phyloP scores from a whole-genome alignment of 2,113 vertebrate genomes.

The Ornithorhynchus anatinus region DNA sequence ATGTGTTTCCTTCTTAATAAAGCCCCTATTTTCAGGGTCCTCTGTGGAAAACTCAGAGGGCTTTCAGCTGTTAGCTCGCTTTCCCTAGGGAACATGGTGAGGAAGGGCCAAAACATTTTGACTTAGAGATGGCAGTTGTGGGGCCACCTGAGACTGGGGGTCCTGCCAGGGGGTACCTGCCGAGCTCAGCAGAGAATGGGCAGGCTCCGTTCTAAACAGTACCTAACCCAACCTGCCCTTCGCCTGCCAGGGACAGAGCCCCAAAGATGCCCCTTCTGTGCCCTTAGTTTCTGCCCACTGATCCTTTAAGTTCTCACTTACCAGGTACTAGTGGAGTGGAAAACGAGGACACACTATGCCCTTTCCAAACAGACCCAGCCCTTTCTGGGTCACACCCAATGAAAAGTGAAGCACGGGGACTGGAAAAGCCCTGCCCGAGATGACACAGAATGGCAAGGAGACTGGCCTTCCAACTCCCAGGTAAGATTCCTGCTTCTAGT shows the following conservation, averaged over 20 bases:
- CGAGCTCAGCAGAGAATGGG: neutral
- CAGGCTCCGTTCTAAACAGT: too few species aligned
- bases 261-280: neutral
- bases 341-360: neutral
- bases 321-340: neutral
- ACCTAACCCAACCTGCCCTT: too few species aligned
- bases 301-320: neutral
- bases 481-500: neutral
- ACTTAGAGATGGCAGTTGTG: neutral
- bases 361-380: neutral
- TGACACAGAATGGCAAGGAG: neutral
- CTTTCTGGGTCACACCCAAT: neutral
- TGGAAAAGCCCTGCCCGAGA: neutral
- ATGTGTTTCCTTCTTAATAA: too few species aligned
- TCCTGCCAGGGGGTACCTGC: too few species aligned
- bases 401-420: neutral
- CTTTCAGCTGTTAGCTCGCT: too few species aligned
- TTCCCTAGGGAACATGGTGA: too few species aligned
- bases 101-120: too few species aligned
- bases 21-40: too few species aligned
- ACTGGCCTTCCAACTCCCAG: too few species aligned
- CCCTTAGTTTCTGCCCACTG: neutral
- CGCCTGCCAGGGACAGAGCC: too few species aligned
- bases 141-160: neutral
- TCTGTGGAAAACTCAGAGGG: too few species aligned